Evolutionary conservation across 2,888 invertebrate genomes (phyloP), one percentile per base, ranked within the genome.

Genomic region (Xestia c-nigrum): DNA sequence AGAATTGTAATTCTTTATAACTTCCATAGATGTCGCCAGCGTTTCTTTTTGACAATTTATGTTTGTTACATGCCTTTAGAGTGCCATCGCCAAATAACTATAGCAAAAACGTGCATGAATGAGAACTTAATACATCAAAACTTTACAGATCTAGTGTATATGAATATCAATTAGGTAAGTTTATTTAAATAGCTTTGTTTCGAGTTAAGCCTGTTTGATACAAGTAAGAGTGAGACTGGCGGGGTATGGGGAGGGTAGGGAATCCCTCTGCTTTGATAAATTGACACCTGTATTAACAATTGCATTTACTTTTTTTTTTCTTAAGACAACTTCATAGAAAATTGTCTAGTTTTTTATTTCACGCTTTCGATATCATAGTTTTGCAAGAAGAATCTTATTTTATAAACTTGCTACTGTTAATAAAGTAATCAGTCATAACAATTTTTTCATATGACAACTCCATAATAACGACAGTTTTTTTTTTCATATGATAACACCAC

Each of bases 121-220:
- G 5, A 46, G 9, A 64, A 78, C 72, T 38, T 46, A 78, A 78
- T 38, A 80, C 80, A 79, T 74, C 63, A 80, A 78, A 79, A 79
- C 63, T 24, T 79, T 80, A 79, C 24, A 38, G 5, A 38, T 52
- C 63, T 74, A 79, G 55, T 79, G 78, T 79, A 80, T 79, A 79
- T 57, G 80, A 79, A 68, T 78, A 78, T 80, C 4, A 55, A 80
- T 78, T n/a, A 78, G 24, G 52, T 65, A 47, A 6, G 55, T 72
- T 66, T 12, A 31, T 57, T 21, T 21, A 21, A 21, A 38, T n/a
- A 9, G 19, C 38, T 55, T 50, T 12, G 61, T 73, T 55, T 16
- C 19, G 19, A 57, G 6, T 38, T 21, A 63, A 77, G 70, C 78
- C 47, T 57, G 55, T 43, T 24, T 9, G 14, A 16, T 78, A 24